A percentile compares a stretch with the other conserved stretches of the same genome.
Conservation (phyloP, 2,797 vertebrate genomes). For the Coregonus ussuriensis region DNA sequence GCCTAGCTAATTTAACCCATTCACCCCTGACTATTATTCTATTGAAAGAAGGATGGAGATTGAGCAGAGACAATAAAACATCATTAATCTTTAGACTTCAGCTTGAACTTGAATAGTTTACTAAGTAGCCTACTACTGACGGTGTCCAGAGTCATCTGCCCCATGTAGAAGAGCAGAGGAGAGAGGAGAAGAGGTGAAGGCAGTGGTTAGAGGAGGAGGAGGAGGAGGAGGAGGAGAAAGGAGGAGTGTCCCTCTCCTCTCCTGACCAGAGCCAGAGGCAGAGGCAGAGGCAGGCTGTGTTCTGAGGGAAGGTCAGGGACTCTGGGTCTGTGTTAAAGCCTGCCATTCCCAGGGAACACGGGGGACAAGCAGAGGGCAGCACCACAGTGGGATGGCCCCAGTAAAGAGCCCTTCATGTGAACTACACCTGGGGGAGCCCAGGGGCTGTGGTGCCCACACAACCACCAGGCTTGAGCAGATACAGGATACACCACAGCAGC, state of each 20-base stretch:
- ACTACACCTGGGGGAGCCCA: conserved; percentile 72
- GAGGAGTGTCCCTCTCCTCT: conserved; percentile 17
- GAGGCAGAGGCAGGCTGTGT: conserved; percentile 42
- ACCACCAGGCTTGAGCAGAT: conserved; percentile 39
- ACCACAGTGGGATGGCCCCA: conserved; percentile 48
- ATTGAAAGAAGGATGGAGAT: conserved; percentile 49
- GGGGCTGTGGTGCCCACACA: conserved; percentile 59
- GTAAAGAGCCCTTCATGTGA: conserved; percentile 71
- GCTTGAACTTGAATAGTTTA: conserved; percentile 49
- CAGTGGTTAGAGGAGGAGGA: conserved; percentile 40
- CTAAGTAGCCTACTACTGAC: conserved; percentile 26
- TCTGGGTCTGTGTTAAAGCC: conserved; percentile 63
- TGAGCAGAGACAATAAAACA: conserved; percentile 51
- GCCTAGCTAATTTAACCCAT: conserved; percentile 56
- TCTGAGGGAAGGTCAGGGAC: conserved; percentile 67
- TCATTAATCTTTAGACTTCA: conserved; percentile 51
- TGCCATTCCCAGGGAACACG: conserved; percentile 53
- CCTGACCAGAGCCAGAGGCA: background rate
- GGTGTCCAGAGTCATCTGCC: conserved; percentile 2
- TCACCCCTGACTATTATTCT: conserved; percentile 61
- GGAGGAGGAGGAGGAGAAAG: conserved; percentile 33
- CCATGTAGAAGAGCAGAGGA: conserved; percentile 20
- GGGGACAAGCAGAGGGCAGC: conserved; percentile 62
- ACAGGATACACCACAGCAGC: background rate
- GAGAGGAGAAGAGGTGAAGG: conserved; percentile 34